Conservation (phyloP, 1,140 invertebrate species). For the Aphidius gifuensis region DNA sequence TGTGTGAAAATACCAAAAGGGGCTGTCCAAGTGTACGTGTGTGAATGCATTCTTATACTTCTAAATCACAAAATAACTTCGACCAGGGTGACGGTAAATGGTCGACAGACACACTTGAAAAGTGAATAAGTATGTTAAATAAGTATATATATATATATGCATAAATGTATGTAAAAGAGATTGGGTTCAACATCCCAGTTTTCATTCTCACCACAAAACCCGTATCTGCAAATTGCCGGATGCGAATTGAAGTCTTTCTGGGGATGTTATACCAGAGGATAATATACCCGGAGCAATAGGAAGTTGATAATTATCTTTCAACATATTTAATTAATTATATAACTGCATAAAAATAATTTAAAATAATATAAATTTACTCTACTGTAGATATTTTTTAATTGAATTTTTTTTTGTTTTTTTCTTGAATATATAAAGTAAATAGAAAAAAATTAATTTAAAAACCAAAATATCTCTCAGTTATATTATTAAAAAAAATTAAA, state of each 20-base stretch:
- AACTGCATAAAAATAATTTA: slow-evolving; percentile 1
- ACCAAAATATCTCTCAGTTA: no score
- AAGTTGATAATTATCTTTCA: slow-evolving; percentile 17
- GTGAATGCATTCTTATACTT: slow-evolving; percentile 27
- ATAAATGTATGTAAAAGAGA: no score
- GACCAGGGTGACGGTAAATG: slow-evolving; percentile 16
- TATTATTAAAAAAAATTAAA: background rate
- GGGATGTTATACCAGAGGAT: slow-evolving; percentile 19
- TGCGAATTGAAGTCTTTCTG: slow-evolving; percentile 29
- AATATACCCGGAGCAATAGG: slow-evolving; percentile 3
- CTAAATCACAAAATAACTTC: slow-evolving; percentile 49
- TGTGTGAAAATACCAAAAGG: slow-evolving; percentile 9
- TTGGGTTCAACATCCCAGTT: no score
- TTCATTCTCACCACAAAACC: slow-evolving; percentile 18
- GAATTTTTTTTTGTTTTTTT: no score
- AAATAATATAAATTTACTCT: no score
- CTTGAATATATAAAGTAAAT: no score
- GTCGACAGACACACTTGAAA: slow-evolving; percentile 5
- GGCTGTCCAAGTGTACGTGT: slow-evolving; percentile 8
- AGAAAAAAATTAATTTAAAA: no score
- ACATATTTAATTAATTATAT: slow-evolving; percentile 11
- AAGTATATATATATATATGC: background rate
- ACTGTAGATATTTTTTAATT: no score
- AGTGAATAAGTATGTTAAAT: background rate
- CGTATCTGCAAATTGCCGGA: slow-evolving; percentile 22